Conservation (phyloP, 1,140 invertebrate genomes). For the Lepeophtheirus salmonis region DNA sequence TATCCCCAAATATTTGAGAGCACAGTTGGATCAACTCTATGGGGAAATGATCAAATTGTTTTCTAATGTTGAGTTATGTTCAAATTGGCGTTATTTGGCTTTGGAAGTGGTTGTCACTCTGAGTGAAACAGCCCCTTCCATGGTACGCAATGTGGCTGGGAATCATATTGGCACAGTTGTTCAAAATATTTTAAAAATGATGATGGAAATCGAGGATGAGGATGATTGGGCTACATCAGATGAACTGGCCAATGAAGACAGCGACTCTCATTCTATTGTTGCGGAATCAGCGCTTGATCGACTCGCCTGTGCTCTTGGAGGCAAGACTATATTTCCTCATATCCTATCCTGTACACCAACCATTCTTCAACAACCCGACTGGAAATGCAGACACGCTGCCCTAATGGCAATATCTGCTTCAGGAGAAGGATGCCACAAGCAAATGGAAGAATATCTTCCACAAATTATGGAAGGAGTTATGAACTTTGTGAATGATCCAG, state of each 20-base stretch:
- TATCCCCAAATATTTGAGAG: conserved; percentile 72
- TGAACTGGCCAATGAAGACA: conserved; percentile 48
- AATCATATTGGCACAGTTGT: conserved; percentile 21
- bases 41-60: conserved; percentile 75
- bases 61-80: conserved; percentile 48
- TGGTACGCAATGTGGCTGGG: conserved; percentile 60
- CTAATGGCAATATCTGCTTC: conserved; percentile 95
- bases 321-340: conserved; percentile 78
- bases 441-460: conserved; percentile 81
- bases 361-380: conserved; percentile 65
- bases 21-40: conserved; percentile 66
- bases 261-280: conserved; percentile 76
- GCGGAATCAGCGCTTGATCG: conserved; percentile 91
- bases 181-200: conserved; percentile 63
- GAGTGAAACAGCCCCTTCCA: conserved; percentile 79
- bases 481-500: conserved; percentile 62
- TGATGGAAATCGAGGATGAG: conserved; percentile 92
- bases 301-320: conserved; percentile 81
- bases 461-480: conserved; percentile 77
- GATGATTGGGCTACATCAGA: conserved; percentile 58
- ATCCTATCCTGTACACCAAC: conserved; percentile 62
- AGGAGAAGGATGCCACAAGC: conserved; percentile 92
- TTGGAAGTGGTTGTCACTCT: conserved; percentile 85
- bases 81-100: conserved; percentile 70
- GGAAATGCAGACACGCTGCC: conserved; percentile 76